Evolutionary conservation across 2,888 invertebrate genomes (phyloP).

Genomic region (Andrena flavipes): DNA sequence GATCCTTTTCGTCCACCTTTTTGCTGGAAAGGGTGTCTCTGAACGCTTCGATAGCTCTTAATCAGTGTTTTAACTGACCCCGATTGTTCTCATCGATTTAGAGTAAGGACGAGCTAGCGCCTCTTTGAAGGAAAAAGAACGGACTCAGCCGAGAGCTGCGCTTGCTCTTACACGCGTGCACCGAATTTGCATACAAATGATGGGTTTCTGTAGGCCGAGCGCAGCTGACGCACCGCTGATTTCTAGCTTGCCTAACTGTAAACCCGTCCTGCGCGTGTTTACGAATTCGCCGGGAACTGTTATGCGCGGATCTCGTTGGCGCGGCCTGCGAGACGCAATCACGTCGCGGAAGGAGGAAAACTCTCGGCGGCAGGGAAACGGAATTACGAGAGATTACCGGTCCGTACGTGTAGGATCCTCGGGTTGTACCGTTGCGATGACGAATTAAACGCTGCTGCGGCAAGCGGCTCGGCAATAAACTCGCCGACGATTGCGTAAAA

Average conservation of each 20-base stretch:
- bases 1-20: background rate
- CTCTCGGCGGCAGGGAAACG: background rate
- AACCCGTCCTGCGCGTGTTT: slow-evolving; percentile 48
- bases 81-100: background rate
- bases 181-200: slow-evolving; percentile 59
- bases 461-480: slow-evolving; percentile 11
- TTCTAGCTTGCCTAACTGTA: slow-evolving; percentile 64
- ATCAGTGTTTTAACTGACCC: background rate
- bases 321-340: background rate
- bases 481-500: slow-evolving; percentile 31
- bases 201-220: slow-evolving; percentile 28
- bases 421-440: slow-evolving; percentile 43
- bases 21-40: background rate
- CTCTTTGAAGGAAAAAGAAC: background rate
- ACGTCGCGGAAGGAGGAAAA: slow-evolving; percentile 23
- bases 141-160: background rate
- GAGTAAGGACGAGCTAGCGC: background rate
- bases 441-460: slow-evolving; percentile 16
- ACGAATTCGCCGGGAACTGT: slow-evolving; percentile 49
- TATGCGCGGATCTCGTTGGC: slow-evolving; percentile 46
- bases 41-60: background rate
- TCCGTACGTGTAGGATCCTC: slow-evolving; percentile 1
- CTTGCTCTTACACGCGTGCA: slow-evolving; percentile 20
- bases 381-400: slow-evolving; percentile 38
- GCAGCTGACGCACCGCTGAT: slow-evolving; percentile 52